phyloP scores from a whole-genome alignment of 2,113 vertebrate species.

The Camelus dromedarius region DNA sequence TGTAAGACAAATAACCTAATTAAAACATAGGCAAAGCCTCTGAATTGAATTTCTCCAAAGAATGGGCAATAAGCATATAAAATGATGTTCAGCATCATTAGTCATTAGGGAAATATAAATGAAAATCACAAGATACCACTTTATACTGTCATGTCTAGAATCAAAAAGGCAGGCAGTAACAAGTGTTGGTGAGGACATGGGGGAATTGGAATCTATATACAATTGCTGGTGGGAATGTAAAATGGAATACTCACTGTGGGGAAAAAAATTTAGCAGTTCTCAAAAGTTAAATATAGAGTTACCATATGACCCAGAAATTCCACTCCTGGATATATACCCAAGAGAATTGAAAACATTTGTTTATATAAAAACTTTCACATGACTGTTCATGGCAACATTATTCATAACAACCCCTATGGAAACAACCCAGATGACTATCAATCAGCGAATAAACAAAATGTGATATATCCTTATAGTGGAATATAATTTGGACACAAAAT shows the following conservation, averaged over 20 bases:
- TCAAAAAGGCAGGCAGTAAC: neutral
- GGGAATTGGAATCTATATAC: neutral
- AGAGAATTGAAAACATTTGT: neutral
- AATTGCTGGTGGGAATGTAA: neutral
- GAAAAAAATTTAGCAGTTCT: neutral
- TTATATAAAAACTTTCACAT: neutral
- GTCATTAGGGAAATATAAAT: neutral
- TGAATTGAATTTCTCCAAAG: neutral
- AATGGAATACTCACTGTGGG: neutral
- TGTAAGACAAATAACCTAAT: neutral
- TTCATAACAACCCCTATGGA: neutral
- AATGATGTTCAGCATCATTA: neutral
- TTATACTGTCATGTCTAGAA: neutral
- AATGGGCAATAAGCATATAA: neutral
- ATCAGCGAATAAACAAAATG: neutral
- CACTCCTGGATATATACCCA: neutral
- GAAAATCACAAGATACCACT: neutral
- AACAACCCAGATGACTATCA: neutral
- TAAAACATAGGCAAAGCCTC: neutral
- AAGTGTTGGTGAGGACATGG: neutral
- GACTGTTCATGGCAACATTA: neutral
- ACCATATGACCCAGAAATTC: neutral
- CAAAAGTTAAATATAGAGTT: neutral
- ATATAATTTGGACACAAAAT: neutral
- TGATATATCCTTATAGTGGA: neutral